Conservation (phyloP, 1,140 invertebrate species). For the Sarcophaga bullata region DNA sequence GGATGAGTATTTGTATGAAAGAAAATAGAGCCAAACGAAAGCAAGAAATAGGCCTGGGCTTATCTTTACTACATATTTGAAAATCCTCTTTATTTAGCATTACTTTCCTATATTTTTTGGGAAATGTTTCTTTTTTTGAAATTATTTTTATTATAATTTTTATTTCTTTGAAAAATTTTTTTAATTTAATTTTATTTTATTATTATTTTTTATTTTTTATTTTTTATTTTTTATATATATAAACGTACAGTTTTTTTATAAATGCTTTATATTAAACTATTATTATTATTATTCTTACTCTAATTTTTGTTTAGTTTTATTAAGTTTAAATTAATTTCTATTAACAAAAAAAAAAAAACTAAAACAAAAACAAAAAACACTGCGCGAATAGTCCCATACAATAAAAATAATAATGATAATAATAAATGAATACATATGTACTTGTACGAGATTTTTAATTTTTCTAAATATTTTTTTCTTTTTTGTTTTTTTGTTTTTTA, state of each 20-base stretch:
- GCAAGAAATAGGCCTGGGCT: neutral
- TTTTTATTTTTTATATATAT: neutral
- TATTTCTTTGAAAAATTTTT: neutral
- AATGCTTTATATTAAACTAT: constrained; percentile 8
- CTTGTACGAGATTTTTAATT: constrained; percentile 5
- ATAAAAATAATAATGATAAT: constrained; percentile 16
- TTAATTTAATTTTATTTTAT: constrained; percentile 27
- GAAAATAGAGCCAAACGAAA: constrained; percentile 50
- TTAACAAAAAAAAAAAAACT: neutral
- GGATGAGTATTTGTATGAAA: constrained; percentile 64
- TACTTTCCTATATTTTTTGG: neutral
- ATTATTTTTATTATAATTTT: neutral
- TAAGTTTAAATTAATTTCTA: constrained; percentile 40
- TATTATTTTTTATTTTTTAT: constrained; percentile 20
- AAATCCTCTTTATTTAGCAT: constrained; percentile 11
- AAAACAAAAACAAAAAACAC: neutral
- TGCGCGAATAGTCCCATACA: constrained; percentile 39
- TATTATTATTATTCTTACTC: neutral
- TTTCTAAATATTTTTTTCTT: neutral
- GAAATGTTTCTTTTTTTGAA: neutral
- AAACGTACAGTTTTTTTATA: neutral
- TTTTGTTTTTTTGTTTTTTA: neutral
- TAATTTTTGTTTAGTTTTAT: constrained; percentile 22
- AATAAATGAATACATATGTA: neutral
- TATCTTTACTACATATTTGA: neutral